Conservation (phyloP, 2,888 invertebrate species). For the Anodontia alba region DNA sequence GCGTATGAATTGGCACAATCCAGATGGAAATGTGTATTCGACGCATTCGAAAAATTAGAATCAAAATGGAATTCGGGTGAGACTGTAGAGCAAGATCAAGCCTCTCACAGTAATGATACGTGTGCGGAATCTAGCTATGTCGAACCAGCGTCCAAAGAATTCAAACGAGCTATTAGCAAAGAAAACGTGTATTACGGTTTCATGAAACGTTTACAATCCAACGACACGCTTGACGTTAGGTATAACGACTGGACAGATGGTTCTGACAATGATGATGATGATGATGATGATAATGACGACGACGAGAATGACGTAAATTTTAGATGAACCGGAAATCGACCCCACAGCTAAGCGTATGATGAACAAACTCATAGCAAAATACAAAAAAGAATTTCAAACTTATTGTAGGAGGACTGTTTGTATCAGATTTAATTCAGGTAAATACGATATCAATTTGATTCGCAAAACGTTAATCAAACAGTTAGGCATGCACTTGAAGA, state of each 20-base stretch:
- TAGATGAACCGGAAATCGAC: background rate
- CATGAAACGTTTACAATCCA: background rate
- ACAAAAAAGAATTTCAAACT: background rate
- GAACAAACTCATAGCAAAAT: background rate
- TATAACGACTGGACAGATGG: background rate
- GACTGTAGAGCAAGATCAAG: background rate
- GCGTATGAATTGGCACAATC: background rate
- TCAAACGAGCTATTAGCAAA: slow-evolving; percentile 18
- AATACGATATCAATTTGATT: slow-evolving; percentile 4
- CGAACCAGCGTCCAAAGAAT: slow-evolving; percentile 26
- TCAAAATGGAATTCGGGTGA: background rate
- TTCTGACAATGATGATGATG: background rate
- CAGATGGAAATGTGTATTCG: slow-evolving; percentile 19
- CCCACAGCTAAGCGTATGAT: background rate
- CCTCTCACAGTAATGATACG: background rate
- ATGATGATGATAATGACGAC: background rate
- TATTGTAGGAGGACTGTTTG: background rate
- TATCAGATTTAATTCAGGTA: background rate
- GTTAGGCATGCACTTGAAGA: too few relatives aligned
- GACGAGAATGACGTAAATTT: background rate
- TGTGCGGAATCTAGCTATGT: background rate
- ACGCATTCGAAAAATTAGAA: background rate
- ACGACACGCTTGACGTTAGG: background rate
- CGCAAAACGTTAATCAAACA: background rate
- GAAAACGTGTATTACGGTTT: slow-evolving; percentile 28